Conservation (phyloP, 2,797 vertebrate genomes). For the Florisuga fusca region DNA sequence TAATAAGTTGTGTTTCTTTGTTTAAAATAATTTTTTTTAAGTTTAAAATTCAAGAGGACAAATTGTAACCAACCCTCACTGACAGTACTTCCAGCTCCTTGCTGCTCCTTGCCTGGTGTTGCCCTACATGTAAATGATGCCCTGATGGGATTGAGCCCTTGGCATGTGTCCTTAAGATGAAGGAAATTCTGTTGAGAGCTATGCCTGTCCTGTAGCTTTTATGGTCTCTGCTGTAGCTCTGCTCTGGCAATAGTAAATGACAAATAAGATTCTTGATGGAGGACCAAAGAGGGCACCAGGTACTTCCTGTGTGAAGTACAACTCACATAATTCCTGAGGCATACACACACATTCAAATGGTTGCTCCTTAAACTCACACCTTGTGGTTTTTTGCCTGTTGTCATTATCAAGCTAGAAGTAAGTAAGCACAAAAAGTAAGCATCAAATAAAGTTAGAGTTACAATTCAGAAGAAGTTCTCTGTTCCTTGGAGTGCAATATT, state of each 20-base stretch:
- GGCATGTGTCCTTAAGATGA: not conserved
- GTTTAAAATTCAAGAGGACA: not conserved
- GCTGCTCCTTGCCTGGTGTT: not conserved
- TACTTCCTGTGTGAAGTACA: not conserved
- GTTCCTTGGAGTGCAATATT: not conserved
- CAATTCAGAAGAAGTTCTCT: not conserved
- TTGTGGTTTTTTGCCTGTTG: not conserved
- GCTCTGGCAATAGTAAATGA: not conserved
- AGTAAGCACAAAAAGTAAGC: not conserved
- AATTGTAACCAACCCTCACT: not conserved
- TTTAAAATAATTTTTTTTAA: not conserved
- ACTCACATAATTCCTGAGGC: not conserved
- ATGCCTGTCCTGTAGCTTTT: not conserved
- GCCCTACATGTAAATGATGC: not conserved
- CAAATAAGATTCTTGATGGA: not conserved
- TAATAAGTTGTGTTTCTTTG: not conserved
- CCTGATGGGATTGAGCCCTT: not conserved
- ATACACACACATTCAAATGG: not conserved
- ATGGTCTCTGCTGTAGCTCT: not conserved
- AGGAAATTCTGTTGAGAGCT: fast-evolving
- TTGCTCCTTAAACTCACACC: not conserved
- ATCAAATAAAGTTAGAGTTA: fast-evolving
- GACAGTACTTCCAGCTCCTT: not conserved
- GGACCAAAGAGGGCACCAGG: not conserved
- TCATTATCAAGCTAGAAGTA: not conserved